Base-by-base conservation (phyloP, 1,140 invertebrate species). In the Druon quercuslanigerum region DNA sequence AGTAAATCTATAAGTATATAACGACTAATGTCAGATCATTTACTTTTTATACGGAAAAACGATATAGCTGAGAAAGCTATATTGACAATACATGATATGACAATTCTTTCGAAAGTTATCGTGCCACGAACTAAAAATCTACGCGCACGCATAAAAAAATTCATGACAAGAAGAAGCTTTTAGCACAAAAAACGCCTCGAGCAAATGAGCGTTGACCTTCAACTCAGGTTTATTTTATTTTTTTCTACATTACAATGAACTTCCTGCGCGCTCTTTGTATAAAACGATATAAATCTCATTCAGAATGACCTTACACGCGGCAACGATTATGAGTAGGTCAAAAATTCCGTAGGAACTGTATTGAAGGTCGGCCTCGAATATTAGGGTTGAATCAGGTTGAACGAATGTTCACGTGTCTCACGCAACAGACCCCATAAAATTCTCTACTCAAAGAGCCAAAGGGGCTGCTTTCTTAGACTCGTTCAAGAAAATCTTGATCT, bases 321-420 rank as follows among this genome's bases (percentile, higher is more conserved):
- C n/a, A 33, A 60, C 11, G 57, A 12, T 19, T 25, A 60, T 60
- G 57, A 66, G 33, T 40, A 40, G 25, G 60, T 66, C 12, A 16
- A 66, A 66, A 66, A 66, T 66, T 66, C 60, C 60, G 33, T 40
- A 66, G 60, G 60, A 66, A 46, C 13, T 66, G 33, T 66, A 14
- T 66, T 66, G 25, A 66, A 66, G 60, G 60, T 66, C 60, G 60
- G 33, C 60, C 57, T 66, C 60, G 60, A 66, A 66, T 66, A 66
- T 66, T 66, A 66, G 60, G 60, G 60, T 66, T 66, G 60, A 66
- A 66, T 66, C 33, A 33, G 60, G 60, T 66, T 66, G 60, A 66
- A 66, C 60, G 60, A 66, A 66, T 66, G 60, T 66, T 66, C 60
- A 60, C 60, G 60, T 66, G 60, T 66, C 60, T 66, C 60, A 66